Evolutionary conservation across 2,888 invertebrate species (phyloP).

Genomic region (Acholoe squamosa): DNA sequence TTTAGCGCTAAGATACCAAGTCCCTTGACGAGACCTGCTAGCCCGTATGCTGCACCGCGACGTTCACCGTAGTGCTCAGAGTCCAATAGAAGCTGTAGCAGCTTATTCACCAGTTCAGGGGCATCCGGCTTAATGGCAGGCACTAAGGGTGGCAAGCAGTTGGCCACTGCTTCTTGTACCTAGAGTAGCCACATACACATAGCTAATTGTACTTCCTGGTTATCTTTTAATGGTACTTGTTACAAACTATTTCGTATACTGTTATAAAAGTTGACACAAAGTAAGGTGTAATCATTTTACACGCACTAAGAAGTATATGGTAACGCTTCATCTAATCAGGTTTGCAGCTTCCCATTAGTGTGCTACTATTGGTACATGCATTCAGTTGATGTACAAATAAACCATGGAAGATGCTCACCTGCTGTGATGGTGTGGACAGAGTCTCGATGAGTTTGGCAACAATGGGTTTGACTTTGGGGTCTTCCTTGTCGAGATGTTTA

Average conservation of each 20-base stretch:
- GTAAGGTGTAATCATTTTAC: too few species aligned
- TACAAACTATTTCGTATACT: too few species aligned
- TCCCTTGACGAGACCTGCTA: conserved; percentile 97
- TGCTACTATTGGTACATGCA: too few species aligned
- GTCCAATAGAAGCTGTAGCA: conserved; percentile 84
- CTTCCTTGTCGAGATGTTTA: conserved; percentile 95
- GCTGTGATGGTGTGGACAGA: conserved; percentile 97
- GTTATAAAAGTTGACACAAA: too few species aligned
- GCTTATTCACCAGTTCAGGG: conserved; percentile 92
- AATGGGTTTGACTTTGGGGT: conserved; percentile 95
- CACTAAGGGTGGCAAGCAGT: conserved; percentile 96
- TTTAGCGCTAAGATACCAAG: conserved; percentile 97
- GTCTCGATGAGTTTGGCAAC: conserved; percentile 94
- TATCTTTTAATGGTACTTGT: too few species aligned
- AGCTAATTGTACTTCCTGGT: too few species aligned
- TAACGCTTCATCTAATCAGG: too few species aligned
- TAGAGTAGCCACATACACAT: too few species aligned
- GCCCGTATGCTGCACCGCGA: conserved; percentile 96
- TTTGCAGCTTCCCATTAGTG: too few species aligned
- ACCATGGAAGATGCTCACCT: conserved; percentile 85
- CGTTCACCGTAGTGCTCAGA: conserved; percentile 82
- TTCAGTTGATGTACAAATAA: too few species aligned
- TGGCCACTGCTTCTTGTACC: conserved; percentile 98
- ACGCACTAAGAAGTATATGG: too few species aligned
- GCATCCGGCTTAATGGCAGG: conserved; percentile 96